These are phyloP conservation scores for Lonchura striata DNA, from an alignment of 2,113 vertebrate genomes.

Conservation along the genomic window DNA sequence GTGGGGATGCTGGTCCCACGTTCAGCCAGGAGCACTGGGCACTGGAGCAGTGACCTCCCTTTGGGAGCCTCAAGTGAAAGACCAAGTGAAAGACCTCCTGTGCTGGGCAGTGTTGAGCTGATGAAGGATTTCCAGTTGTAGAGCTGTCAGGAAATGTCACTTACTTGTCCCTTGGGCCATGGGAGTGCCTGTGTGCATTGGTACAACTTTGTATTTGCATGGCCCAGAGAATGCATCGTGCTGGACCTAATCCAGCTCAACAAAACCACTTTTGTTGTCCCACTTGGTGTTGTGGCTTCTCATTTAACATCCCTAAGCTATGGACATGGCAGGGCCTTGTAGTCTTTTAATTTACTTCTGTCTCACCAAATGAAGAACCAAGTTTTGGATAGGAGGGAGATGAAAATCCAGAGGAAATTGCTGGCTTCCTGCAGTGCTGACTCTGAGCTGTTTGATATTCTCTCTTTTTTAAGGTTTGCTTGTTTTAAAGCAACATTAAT, in stretches of 20 bases:
- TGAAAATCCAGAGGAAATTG: slow-evolving; percentile 54
- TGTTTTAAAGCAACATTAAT: slow-evolving; percentile 68
- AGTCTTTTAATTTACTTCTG: slow-evolving; percentile 5
- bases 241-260: neutral
- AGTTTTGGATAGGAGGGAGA: slow-evolving; percentile 23
- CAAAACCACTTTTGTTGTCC: neutral
- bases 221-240: neutral
- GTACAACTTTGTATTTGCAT: neutral
- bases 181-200: neutral
- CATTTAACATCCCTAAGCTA: neutral
- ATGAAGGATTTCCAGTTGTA: neutral
- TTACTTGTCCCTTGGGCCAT: neutral
- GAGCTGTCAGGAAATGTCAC: neutral
- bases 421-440: slow-evolving; percentile 19
- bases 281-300: neutral
- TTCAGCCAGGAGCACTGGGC: neutral
- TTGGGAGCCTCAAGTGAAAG: neutral
- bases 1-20: neutral
- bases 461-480: slow-evolving; percentile 55
- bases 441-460: slow-evolving; percentile 46
- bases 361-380: slow-evolving; percentile 10
- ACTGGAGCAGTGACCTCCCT: neutral
- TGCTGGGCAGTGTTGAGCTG: neutral
- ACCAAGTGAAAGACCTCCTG: neutral
- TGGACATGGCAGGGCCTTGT: neutral